Evolutionary conservation across 2,888 invertebrate genomes (phyloP), one percentile per base, ranked within the genome.

Genomic region (Choreutis nemorana): DNA sequence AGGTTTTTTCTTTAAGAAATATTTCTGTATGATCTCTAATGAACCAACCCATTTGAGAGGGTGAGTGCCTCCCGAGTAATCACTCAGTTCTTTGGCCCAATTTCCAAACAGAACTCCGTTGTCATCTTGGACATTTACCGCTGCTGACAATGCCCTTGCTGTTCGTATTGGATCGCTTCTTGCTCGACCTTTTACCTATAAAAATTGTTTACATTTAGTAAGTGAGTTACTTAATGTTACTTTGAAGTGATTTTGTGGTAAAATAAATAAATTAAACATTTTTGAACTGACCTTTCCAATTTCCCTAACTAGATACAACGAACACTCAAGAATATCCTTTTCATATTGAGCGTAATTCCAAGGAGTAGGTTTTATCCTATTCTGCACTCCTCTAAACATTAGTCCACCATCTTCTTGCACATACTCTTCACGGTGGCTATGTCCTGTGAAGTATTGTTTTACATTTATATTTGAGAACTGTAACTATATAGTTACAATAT

Each of bases 281-380:
- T 5, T 26, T 8, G 20, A 7, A 34, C 27, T 59, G 35, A 87
- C 84, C 63, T 86, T 87, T 42, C 89, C 91, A 38, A 90, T 82
- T 29, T 85, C 83, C 32, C 81, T 84, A 52, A 93, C 81, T 41
- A 94, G 66, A 53, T 88, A 85, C 9, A 94, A 67, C 2, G 90
- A 83, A 50, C 91, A 91, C 31, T 93, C 91, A 24, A 95, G 71
- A 32, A 94, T 83, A 48, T 92, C 84, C 21, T 86, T 85, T 43
- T 94, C 92, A 50, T 91, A 94, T 61, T 96, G 97, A 2, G 92
- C 91, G 48, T 90, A 91, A 53, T 93, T 91, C 97, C 97, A 97
- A 3, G 92, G 87, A 2, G 90, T 85, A 0, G 94, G 93, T 36
- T 90, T 84, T 49, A 93, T 82, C 14, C 89, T 81, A 48, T 91